A percentile compares a stretch with the other conserved stretches of the same genome.
Conservation (phyloP, 2,888 invertebrate genomes). For the Agonopterix heracliana region DNA sequence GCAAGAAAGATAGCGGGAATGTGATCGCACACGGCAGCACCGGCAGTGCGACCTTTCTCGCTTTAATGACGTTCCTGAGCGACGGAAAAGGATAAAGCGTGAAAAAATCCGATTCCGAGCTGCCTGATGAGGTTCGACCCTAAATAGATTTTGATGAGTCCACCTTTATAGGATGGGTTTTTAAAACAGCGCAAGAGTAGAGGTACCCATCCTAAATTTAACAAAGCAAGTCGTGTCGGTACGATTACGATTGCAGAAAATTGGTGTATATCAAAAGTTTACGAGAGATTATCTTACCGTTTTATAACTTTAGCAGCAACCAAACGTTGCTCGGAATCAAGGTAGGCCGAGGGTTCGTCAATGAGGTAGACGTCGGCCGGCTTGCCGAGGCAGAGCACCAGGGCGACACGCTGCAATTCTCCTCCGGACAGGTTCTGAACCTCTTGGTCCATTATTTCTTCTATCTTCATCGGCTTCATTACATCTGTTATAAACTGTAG, state of each 20-base stretch:
- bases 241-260: neutral
- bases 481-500: slow-evolving; percentile 96
- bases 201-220: too few relatives aligned
- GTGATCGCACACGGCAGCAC: too few relatives aligned
- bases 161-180: too few relatives aligned
- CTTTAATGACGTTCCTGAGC: too few relatives aligned
- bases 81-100: too few relatives aligned
- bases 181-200: too few relatives aligned
- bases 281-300: slow-evolving; percentile 74
- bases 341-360: slow-evolving; percentile 98
- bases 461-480: slow-evolving; percentile 98
- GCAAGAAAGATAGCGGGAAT: too few relatives aligned
- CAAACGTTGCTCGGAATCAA: slow-evolving; percentile 99
- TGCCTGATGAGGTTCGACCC: too few relatives aligned
- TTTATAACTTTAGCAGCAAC: slow-evolving; percentile 99
- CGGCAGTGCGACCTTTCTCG: too few relatives aligned
- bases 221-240: too few relatives aligned
- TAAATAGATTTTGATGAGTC: too few relatives aligned
- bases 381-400: slow-evolving; percentile 97
- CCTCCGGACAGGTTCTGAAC: slow-evolving; percentile 99
- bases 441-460: slow-evolving; percentile 98
- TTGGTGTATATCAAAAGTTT: neutral
- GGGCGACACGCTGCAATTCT: slow-evolving; percentile 97
- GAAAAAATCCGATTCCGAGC: too few relatives aligned
- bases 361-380: slow-evolving; percentile 99